Evolutionary conservation across 2,113 vertebrate species (phyloP).

Genomic region (Hypocryptadius cinnamomeus): DNA sequence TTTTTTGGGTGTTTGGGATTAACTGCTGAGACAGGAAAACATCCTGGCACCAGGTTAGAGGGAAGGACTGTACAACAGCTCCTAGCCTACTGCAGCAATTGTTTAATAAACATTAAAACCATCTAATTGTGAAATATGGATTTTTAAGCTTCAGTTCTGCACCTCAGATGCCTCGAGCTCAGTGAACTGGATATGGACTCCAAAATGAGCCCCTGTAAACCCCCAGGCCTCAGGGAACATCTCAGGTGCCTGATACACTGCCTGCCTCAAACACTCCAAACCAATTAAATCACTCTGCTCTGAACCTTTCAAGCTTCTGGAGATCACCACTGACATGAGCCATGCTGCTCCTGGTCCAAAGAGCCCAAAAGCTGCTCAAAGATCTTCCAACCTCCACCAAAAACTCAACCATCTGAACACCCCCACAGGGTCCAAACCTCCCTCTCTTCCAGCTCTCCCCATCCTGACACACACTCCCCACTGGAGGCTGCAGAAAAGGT

Average conservation of each 20-base stretch:
- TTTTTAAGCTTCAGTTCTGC: neutral
- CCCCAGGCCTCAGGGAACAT: neutral
- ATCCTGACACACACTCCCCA: neutral
- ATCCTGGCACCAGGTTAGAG: neutral
- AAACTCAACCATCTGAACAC: neutral
- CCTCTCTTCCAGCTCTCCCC: neutral
- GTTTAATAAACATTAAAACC: neutral
- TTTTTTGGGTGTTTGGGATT: neutral
- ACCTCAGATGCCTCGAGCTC: neutral
- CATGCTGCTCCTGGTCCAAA: neutral
- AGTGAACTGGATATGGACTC: rapidly evolving
- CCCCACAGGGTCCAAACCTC: neutral
- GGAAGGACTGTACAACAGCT: neutral
- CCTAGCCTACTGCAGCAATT: neutral
- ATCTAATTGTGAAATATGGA: neutral
- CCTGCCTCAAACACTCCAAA: neutral
- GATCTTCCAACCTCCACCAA: neutral
- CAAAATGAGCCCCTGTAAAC: neutral
- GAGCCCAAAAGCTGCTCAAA: neutral
- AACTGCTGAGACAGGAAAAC: neutral
- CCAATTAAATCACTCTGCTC: neutral
- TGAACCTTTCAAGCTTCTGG: neutral
- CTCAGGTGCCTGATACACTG: neutral
- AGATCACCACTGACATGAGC: neutral
- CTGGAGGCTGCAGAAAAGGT: neutral